Conservation (phyloP, 2,888 invertebrate genomes). For the Empis stercorea region DNA sequence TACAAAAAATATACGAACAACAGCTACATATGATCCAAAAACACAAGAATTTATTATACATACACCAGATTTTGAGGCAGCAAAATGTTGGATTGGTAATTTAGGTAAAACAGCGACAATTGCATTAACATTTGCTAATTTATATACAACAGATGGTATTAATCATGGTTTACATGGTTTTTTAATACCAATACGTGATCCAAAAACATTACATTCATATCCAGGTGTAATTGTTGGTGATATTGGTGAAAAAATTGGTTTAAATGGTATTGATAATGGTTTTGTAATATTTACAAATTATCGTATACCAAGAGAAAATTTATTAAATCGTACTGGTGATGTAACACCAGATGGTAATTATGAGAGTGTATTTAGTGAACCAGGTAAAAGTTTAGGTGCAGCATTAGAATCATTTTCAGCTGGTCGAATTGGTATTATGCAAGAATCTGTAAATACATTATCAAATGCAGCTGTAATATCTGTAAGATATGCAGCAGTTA, state of each 20-base stretch:
- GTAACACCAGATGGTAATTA: slow-evolving; percentile 79
- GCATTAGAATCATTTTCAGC: slow-evolving; percentile 77
- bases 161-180: slow-evolving; percentile 83
- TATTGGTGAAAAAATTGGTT: slow-evolving; percentile 84
- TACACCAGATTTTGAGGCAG: slow-evolving; percentile 88
- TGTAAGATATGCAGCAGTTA: slow-evolving; percentile 61
- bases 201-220: slow-evolving; percentile 58
- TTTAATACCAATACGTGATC: slow-evolving; percentile 72
- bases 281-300: slow-evolving; percentile 81
- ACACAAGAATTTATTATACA: slow-evolving; percentile 74
- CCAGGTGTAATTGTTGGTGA: slow-evolving; percentile 82
- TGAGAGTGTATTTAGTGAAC: slow-evolving; percentile 80
- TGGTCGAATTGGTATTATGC: slow-evolving; percentile 62
- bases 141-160: slow-evolving; percentile 63
- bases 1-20: slow-evolving; percentile 80
- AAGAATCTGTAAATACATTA: slow-evolving; percentile 39
- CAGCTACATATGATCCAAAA: slow-evolving; percentile 69
- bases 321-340: slow-evolving; percentile 80
- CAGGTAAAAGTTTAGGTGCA: slow-evolving; percentile 70
- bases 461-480: slow-evolving; percentile 57
- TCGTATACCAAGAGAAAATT: slow-evolving; percentile 69
- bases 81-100: slow-evolving; percentile 95
- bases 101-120: slow-evolving; percentile 79
- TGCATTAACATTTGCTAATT: slow-evolving; percentile 78
- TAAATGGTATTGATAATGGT: slow-evolving; percentile 88